A percentile compares a stretch with the other conserved stretches of the same genome.
Conservation (phyloP, 2,797 vertebrate species). For the Cephalopachus bancanus region DNA sequence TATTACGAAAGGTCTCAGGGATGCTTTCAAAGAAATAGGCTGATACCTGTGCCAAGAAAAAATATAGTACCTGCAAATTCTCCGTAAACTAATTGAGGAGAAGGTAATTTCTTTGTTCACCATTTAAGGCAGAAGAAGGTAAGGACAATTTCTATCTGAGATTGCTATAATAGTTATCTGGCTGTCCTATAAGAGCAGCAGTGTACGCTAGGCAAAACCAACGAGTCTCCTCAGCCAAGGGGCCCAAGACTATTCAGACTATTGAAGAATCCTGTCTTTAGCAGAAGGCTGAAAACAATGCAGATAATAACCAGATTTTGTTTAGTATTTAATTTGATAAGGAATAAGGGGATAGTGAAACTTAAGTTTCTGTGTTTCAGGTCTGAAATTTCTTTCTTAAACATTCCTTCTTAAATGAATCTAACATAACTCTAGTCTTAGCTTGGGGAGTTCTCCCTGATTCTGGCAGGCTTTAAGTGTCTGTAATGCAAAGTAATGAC, state of each 20-base stretch:
- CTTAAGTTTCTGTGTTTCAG: neutral
- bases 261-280: neutral
- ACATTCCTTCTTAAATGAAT: neutral
- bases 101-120: neutral
- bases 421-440: neutral
- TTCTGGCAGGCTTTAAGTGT: too few species aligned
- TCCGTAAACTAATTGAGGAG: slow-evolving; percentile 41
- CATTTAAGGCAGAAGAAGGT: neutral
- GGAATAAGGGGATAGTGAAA: slow-evolving; percentile 33
- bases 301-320: neutral
- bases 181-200: neutral
- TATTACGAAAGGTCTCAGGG: neutral
- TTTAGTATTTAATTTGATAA: slow-evolving; percentile 6
- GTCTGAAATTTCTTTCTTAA: slow-evolving; percentile 21
- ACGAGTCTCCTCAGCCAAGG: neutral
- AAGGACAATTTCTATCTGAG: neutral
- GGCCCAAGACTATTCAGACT: neutral
- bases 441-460: too few species aligned
- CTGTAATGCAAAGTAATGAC: neutral
- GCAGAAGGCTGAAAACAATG: neutral
- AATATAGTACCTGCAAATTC: neutral
- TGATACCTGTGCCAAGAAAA: slow-evolving; percentile 10
- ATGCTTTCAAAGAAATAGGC: slow-evolving; percentile 32
- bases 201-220: neutral
- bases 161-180: neutral